Percentiles rank a stretch among this genome's conserved stretches.
Conservation (phyloP, 2,113 vertebrate genomes). For the Catharus minimus region DNA sequence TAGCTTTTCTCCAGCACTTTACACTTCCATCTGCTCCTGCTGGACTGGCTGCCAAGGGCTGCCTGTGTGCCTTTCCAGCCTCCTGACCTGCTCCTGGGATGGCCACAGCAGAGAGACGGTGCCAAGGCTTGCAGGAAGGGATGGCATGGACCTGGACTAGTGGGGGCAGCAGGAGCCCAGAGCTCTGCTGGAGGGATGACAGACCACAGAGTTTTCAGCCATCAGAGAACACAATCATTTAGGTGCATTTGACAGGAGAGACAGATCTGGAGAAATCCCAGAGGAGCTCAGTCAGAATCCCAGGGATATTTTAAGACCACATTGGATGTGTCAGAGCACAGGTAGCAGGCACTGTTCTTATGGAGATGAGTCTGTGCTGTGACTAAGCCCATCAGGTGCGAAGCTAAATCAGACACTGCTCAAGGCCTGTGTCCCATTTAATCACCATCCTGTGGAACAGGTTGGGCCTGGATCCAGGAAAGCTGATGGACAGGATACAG, state of each 20-base stretch:
- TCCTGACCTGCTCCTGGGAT: background rate
- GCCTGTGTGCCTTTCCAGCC: background rate
- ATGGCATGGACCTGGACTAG: background rate
- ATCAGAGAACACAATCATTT: background rate
- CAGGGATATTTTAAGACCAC: conserved; percentile 28
- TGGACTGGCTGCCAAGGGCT: conserved; percentile 14
- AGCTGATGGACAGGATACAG: background rate
- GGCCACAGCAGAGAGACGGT: background rate
- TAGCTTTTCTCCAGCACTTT: conserved; percentile 2
- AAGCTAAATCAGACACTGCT: conserved; percentile 40
- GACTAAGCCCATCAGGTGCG: conserved; percentile 15
- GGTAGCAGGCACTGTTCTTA: conserved; percentile 32
- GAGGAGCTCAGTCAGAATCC: conserved; percentile 6
- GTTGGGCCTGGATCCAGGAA: background rate
- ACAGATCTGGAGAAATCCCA: conserved; percentile 21
- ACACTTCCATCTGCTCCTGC: conserved; percentile 27
- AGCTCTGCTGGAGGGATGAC: background rate
- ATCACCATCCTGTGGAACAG: background rate
- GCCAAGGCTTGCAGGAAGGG: background rate
- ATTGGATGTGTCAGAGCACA: conserved; percentile 23
- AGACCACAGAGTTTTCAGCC: background rate
- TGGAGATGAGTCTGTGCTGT: conserved; percentile 16
- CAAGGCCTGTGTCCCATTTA: conserved; percentile 5
- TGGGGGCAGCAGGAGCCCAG: background rate
- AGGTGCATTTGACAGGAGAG: background rate